Percentiles rank a stretch among this genome's conserved stretches.
Conservation (phyloP, 2,113 vertebrate species). For the Eurystomus gularis region DNA sequence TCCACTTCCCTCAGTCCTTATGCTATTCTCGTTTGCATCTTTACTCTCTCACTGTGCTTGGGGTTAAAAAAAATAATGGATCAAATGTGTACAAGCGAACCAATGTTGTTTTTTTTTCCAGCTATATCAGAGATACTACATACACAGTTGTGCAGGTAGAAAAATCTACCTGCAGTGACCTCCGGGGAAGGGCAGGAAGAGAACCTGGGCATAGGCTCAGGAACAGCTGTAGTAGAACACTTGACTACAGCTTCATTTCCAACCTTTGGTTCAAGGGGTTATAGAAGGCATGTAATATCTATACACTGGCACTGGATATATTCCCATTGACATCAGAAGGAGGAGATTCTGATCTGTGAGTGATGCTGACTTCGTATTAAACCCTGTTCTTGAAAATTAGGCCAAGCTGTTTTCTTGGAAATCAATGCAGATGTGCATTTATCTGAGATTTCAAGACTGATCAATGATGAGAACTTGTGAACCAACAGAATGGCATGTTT, state of each 20-base stretch:
- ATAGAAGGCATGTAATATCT: neutral
- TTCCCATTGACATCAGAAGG: neutral
- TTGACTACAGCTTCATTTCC: neutral
- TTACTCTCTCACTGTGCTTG: neutral
- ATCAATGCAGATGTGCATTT: constrained; percentile 17
- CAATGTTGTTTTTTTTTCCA: neutral
- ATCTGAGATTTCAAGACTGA: constrained; percentile 29
- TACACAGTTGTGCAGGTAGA: neutral
- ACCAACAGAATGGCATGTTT: neutral
- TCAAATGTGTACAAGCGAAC: neutral
- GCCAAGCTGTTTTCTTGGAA: neutral
- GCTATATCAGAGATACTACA: neutral
- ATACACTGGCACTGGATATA: neutral
- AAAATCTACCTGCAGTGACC: too few relatives aligned
- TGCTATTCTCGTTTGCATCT: neutral
- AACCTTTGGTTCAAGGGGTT: neutral
- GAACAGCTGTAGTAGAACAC: neutral
- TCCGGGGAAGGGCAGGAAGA: neutral
- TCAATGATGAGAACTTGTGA: constrained; percentile 26
- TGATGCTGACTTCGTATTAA: neutral
- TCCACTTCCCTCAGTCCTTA: neutral
- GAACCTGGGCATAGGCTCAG: neutral
- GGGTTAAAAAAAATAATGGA: neutral
- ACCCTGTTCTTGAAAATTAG: neutral
- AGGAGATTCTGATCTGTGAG: neutral